phyloP scores from a whole-genome alignment of 2,888 invertebrate genomes.

The Melinaea marsaeus region DNA sequence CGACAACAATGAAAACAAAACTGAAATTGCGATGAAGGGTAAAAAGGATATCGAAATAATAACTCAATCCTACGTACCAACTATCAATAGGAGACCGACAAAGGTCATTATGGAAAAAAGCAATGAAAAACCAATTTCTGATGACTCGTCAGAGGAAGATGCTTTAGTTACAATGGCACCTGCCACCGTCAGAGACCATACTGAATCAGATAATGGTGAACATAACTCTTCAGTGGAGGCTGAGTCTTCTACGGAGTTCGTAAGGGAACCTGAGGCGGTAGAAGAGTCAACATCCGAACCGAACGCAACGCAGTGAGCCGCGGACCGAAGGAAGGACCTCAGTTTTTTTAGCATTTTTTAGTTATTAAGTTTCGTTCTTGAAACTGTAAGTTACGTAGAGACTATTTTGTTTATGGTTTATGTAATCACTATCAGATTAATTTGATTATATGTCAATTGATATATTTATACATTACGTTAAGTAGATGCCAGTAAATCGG shows the following conservation, averaged over 20 bases:
- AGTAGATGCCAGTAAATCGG: conserved; percentile 51
- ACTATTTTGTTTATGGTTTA: conserved; percentile 63
- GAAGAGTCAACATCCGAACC: conserved; percentile 36
- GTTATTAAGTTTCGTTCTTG: conserved; percentile 70
- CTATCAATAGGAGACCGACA: conserved; percentile 58
- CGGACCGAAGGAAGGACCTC: conserved; percentile 50
- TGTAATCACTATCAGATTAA: conserved; percentile 42
- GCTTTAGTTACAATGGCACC: conserved; percentile 32
- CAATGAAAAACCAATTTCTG: conserved; percentile 42
- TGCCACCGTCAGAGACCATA: conserved; percentile 34
- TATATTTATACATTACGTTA: conserved; percentile 44
- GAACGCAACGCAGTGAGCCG: conserved; percentile 43
- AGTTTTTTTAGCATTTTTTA: conserved; percentile 68
- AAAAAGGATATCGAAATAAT: conserved; percentile 68
- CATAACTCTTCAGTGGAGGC: conserved; percentile 27
- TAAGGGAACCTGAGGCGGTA: conserved; percentile 28
- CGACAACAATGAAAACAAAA: conserved; percentile 44
- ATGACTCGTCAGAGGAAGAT: conserved; percentile 33
- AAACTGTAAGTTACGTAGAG: conserved; percentile 71
- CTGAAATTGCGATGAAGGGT: conserved; percentile 35
- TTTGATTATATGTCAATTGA: conserved; percentile 49
- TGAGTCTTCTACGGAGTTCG: conserved; percentile 27
- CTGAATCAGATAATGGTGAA: conserved; percentile 18
- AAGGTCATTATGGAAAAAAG: conserved; percentile 62
- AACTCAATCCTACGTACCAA: conserved; percentile 63